These are phyloP conservation scores for Astur gentilis DNA, from an alignment of 2,113 vertebrate species.

Conservation along the genomic window DNA sequence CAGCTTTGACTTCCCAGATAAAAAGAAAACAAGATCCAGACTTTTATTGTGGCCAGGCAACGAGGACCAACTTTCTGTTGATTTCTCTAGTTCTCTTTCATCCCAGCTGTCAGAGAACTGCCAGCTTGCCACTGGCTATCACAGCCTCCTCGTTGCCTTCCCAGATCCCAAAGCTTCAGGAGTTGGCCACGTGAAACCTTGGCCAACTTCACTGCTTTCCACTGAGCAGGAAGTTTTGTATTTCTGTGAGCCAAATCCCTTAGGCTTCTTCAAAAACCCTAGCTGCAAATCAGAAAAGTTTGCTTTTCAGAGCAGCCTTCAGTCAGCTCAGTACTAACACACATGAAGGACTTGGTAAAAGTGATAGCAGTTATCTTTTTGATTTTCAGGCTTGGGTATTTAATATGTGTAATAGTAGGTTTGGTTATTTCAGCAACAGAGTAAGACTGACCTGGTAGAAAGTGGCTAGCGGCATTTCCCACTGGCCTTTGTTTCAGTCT, in stretches of 20 bases:
- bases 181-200: background rate
- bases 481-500: background rate
- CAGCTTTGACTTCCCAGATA: background rate
- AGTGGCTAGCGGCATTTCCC: rapidly evolving
- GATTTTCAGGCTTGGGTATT: background rate
- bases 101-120: background rate
- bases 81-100: background rate
- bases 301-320: background rate
- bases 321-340: background rate
- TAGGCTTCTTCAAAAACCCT: background rate
- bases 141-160: background rate
- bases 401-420: background rate
- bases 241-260: background rate
- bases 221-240: background rate
- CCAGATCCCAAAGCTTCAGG: background rate
- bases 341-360: background rate
- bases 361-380: background rate
- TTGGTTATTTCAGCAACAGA: background rate
- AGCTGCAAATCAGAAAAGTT: background rate
- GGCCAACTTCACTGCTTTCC: background rate
- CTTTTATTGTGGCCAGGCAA: background rate
- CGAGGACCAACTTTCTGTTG: background rate
- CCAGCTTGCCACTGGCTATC: background rate
- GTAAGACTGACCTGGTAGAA: background rate
- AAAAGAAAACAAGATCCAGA: background rate